Evolutionary conservation across 92 coral and sea anemone genomes (phyloP), one percentile per base, ranked within the genome.

Genomic region (Zoanthus solanderi): DNA sequence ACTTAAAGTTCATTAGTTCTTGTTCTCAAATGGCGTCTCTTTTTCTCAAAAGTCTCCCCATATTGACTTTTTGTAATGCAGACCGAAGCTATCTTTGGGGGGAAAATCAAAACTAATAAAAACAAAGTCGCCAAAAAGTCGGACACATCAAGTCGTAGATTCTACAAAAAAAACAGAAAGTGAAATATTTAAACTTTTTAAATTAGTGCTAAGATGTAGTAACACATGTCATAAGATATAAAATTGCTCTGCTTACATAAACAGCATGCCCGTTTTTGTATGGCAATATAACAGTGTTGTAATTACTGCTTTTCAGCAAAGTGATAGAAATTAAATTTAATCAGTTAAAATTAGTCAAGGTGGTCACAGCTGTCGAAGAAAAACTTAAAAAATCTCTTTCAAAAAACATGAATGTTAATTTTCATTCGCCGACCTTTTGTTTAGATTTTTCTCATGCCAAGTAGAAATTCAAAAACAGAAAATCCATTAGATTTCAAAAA

Each of bases 311-410:
- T 84, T 92, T 87, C 86, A 87, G 82, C 79, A 78, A 90, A 91
- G 88, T 87, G 91, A 91, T 89, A 94, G 53, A 93, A 93, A 93
- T 95, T 91, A 89, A 88, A 87, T 84, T 84, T 92, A 85, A 92
- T 89, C 89, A 92, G 91, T 87, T 79, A 85, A 88, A 71, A 89
- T 85, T 88, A 57, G 86, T 56, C 96, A 90, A 95, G 96, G 74
- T 91, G 98, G 57, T 23, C 67, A 87, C 98, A 95, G 93, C 98
- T 95, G 98, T 75, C 63, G n/a, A 13, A 67, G 17, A 86, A 61
- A 17, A 37, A 37, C 1, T 29, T 54, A 32, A 65, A 60, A 63
- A 44, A 18, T 18, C 67, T 61, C 76, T 71, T 78, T 79, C 69
- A 48, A 73, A 63, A 83, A 45, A 28, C 47, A 46, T 81, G 74